A percentile compares a stretch with the other conserved stretches of the same genome.
Evolutionary conservation across 1,140 invertebrate genomes (phyloP).

Genomic region (Drosophila murphyi): DNA sequence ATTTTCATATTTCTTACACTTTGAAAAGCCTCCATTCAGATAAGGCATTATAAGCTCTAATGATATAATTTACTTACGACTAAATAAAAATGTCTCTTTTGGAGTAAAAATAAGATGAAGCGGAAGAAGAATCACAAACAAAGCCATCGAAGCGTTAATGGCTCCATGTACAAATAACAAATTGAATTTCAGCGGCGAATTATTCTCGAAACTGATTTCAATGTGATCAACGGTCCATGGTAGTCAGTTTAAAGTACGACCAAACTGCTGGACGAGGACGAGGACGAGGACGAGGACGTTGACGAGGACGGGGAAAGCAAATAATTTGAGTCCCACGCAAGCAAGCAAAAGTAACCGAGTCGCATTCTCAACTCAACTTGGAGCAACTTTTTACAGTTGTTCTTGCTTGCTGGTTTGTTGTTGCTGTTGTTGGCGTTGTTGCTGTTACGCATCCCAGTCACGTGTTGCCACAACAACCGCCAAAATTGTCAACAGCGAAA

Average conservation of each 20-base stretch:
- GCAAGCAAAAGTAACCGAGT: constrained; percentile 34
- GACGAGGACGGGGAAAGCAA: constrained; percentile 6
- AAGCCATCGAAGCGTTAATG: constrained; percentile 77
- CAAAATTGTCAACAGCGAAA: constrained; percentile 83
- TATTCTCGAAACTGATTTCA: constrained; percentile 83
- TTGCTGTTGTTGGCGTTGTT: constrained; percentile 17
- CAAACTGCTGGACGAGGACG: constrained; percentile 29
- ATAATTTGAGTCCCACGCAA: constrained; percentile 38
- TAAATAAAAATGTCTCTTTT: constrained; percentile 66
- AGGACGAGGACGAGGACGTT: background rate
- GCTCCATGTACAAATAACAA: constrained; percentile 77
- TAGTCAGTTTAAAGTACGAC: constrained; percentile 66
- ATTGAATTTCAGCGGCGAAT: constrained; percentile 80
- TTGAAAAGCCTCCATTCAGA: constrained; percentile 42
- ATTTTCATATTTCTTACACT: constrained; percentile 15
- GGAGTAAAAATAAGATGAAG: background rate
- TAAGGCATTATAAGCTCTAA: constrained; percentile 63
- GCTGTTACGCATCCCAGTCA: constrained; percentile 77
- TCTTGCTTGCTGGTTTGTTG: constrained; percentile 11
- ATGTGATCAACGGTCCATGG: constrained; percentile 69
- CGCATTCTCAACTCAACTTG: constrained; percentile 23
- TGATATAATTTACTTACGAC: constrained; percentile 75
- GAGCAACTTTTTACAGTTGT: constrained; percentile 57
- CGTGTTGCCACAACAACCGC: constrained; percentile 82
- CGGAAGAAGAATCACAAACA: constrained; percentile 49